Percentiles rank a stretch among this genome's conserved stretches.
Conservation (phyloP, 2,113 vertebrate genomes). For the Pseudonaja textilis region DNA sequence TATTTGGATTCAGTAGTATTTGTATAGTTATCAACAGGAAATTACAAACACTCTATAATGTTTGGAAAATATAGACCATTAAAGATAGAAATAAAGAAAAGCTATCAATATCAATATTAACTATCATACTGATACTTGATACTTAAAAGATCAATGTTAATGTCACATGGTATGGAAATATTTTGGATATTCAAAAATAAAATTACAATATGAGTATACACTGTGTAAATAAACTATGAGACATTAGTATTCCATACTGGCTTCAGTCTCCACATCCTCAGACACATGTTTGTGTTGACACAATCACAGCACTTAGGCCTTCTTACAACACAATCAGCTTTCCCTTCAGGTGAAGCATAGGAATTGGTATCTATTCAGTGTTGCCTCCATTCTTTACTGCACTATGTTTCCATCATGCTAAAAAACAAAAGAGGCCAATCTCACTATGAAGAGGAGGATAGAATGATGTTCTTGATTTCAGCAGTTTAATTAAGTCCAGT, state of each 20-base stretch:
- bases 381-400: neutral
- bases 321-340: neutral
- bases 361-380: neutral
- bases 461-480: neutral
- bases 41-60: neutral
- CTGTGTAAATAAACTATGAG: neutral
- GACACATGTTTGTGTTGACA: neutral
- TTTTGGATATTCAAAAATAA: neutral
- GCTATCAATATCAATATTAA: neutral
- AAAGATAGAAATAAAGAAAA: neutral
- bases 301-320: neutral
- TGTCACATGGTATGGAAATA: neutral
- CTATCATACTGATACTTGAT: neutral
- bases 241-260: neutral
- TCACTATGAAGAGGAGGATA: neutral
- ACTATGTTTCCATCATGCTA: neutral
- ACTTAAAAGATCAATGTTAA: neutral
- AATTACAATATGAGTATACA: neutral
- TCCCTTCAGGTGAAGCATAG: neutral
- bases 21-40: neutral
- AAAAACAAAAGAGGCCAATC: neutral
- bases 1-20: neutral
- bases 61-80: neutral
- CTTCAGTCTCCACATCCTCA: neutral
- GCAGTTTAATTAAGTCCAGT: neutral